Base-by-base conservation (phyloP, 2,113 vertebrate genomes). In the Chlorocebus sabaeus region DNA sequence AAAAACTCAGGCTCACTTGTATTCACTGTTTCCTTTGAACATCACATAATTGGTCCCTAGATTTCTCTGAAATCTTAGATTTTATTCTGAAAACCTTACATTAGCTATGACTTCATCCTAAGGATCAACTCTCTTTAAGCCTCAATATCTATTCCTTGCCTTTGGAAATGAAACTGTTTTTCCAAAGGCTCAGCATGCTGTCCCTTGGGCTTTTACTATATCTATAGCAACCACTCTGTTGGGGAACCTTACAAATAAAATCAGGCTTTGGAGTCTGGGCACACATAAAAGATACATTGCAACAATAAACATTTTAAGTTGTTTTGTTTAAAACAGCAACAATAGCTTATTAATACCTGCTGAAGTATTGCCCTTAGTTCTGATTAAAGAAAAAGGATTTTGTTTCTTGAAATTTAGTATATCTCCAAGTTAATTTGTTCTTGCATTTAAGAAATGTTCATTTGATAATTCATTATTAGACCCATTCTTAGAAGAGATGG, bases 21-120 rank as follows among this genome's bases (percentile, higher is more conserved):
- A 81, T 68, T 89, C 91, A 94, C 17, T 64, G 43, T 83, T 96
- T 94, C 89, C 70, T 98, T 98, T 97, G 95, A 93, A 98, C 72
- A 87, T 96, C 59, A 93, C 12, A 40, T 93, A 98, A 96, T 93
- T 96, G 94, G 82, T 96, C 95, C 79, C 94, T 64, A 96, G 97
- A 97, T 96, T 98, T 97, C 45, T 68, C 90, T 98, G 94, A 95
- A 95, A 96, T 96, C 73, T 98, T 95, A 93, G 23, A 96, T 92
- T 97, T 98, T 96, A 97, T 93, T 97, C 90, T 91, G 81, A 98
- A 96, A 96, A 95, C 48, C 93, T 96, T 87, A 83, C 18, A 87
- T 97, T 95, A 97, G 59, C 55, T 93, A 78, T 93, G 43, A 89
- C 85, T 98, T 98, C 97, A 96, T 98, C 78, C 95, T 68, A 93